These are phyloP conservation scores for Coreius guichenoti DNA, from an alignment of 2,797 vertebrate genomes.

Conservation along the genomic window DNA sequence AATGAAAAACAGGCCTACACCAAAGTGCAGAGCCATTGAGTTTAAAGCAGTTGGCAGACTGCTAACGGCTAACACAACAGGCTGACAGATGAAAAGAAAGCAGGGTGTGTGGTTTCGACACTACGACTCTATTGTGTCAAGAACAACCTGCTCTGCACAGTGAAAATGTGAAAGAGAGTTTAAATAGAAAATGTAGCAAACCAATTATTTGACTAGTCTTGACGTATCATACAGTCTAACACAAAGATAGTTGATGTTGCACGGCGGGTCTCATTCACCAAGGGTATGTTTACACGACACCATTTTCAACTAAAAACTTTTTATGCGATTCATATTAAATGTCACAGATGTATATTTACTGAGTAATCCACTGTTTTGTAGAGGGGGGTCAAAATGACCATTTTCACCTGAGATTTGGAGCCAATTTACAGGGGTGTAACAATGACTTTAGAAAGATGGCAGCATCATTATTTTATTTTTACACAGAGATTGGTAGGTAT, in stretches of 20 bases:
- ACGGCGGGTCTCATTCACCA: not conserved
- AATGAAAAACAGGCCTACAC: slow-evolving; percentile 52
- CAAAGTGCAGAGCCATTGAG: slow-evolving; percentile 59
- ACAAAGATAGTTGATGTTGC: not conserved
- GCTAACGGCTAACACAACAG: slow-evolving; percentile 13
- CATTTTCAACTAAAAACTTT: too few species aligned
- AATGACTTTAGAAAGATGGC: too few species aligned
- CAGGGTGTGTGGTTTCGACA: slow-evolving; percentile 15
- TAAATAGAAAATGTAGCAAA: not conserved
- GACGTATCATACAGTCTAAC: not conserved
- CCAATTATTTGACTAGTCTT: not conserved
- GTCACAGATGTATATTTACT: too few species aligned
- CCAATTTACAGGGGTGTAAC: too few species aligned
- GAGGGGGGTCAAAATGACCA: too few species aligned
- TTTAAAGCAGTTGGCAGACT: slow-evolving; percentile 45
- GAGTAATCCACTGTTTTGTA: too few species aligned
- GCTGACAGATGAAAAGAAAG: slow-evolving; percentile 17
- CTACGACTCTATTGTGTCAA: not conserved
- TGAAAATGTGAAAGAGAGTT: not conserved
- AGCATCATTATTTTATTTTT: too few species aligned
- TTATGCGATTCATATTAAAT: too few species aligned
- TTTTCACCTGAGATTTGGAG: too few species aligned
- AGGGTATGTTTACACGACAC: too few species aligned
- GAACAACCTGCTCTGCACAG: slow-evolving; percentile 1
- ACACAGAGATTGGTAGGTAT: too few species aligned